These are phyloP conservation scores for Mustela nigripes DNA, from an alignment of 2,113 vertebrate genomes.

Conservation along the genomic window DNA sequence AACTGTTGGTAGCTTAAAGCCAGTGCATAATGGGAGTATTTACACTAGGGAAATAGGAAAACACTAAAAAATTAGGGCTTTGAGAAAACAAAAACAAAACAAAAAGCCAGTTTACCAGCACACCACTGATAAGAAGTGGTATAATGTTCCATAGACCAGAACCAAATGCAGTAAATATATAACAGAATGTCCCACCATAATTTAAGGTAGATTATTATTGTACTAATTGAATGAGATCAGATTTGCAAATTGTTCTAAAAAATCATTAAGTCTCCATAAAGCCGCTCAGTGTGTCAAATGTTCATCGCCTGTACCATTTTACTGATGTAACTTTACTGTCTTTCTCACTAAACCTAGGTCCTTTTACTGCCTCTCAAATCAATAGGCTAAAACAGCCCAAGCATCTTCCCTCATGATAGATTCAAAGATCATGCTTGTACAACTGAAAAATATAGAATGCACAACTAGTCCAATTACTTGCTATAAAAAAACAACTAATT, in stretches of 20 bases:
- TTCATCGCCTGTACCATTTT: slow-evolving; percentile 51
- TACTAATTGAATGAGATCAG: slow-evolving; percentile 66
- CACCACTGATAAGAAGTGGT: neutral
- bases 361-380: slow-evolving; percentile 73
- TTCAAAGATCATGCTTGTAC: slow-evolving; percentile 65
- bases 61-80: neutral
- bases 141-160: slow-evolving; percentile 22
- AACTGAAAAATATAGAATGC: slow-evolving; percentile 68
- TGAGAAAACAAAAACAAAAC: neutral
- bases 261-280: slow-evolving; percentile 71
- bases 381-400: slow-evolving; percentile 56
- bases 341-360: slow-evolving; percentile 51
- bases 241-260: slow-evolving; percentile 73
- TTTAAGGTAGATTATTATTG: slow-evolving; percentile 65
- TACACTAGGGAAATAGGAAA: slow-evolving; percentile 37
- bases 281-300: slow-evolving; percentile 60
- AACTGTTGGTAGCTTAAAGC: neutral
- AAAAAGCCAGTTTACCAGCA: neutral
- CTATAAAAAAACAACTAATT: slow-evolving; percentile 79
- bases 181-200: neutral
- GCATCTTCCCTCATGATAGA: slow-evolving; percentile 9
- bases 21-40: neutral
- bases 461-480: slow-evolving; percentile 77
- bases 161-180: slow-evolving; percentile 14
- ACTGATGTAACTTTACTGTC: slow-evolving; percentile 36